These are phyloP conservation scores for Poecile montanus DNA, from an alignment of 2,797 vertebrate genomes.

Conservation along the genomic window DNA sequence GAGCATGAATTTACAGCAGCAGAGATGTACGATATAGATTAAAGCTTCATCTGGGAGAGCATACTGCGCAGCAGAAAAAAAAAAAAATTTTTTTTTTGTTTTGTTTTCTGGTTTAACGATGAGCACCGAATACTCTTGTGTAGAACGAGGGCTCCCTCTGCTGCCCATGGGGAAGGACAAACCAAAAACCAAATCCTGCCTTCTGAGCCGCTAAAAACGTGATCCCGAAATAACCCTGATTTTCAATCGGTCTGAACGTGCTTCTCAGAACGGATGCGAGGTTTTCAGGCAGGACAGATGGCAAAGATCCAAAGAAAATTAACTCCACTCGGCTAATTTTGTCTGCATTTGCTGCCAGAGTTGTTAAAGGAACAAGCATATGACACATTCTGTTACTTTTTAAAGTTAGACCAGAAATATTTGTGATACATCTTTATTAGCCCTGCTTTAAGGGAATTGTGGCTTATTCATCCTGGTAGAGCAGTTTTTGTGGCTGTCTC, in stretches of 20 bases:
- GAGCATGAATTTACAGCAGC: conserved; percentile 68
- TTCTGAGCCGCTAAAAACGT: rapidly evolving
- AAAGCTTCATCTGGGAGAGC: conserved; percentile 67
- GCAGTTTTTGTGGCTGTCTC: not conserved
- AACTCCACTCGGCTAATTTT: too few relatives aligned
- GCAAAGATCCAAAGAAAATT: not conserved
- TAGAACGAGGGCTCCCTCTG: conserved; percentile 72
- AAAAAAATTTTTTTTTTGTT: not conserved
- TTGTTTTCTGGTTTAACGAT: not conserved
- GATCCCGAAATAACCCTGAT: not conserved
- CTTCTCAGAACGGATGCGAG: too few relatives aligned
- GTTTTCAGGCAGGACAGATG: not conserved
- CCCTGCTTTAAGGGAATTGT: not conserved
- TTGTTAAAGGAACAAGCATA: not conserved
- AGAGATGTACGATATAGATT: conserved; percentile 62
- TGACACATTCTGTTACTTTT: not conserved
- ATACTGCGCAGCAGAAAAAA: not conserved
- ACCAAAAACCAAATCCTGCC: not conserved
- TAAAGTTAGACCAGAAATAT: not conserved
- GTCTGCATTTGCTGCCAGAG: not conserved
- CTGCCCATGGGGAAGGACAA: not conserved
- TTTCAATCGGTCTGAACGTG: not conserved
- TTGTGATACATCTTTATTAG: not conserved
- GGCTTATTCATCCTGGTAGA: not conserved
- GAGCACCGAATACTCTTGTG: not conserved